Percentiles rank a stretch among this genome's conserved stretches.
These are phyloP conservation scores for Dinomys branickii DNA, from an alignment of 2,113 vertebrate genomes.

Conservation along the genomic window DNA sequence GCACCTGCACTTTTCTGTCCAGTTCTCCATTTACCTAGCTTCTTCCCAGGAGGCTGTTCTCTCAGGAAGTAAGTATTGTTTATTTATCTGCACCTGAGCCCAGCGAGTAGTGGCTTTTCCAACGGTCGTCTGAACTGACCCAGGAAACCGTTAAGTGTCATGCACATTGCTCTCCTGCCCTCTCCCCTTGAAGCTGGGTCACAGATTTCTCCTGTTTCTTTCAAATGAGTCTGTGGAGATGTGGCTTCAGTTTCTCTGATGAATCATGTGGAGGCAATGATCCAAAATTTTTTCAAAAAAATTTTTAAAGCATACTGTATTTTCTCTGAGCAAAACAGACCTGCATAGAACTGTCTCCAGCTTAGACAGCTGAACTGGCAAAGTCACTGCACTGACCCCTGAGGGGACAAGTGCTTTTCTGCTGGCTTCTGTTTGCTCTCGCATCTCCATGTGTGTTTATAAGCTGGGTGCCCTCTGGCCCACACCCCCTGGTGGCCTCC, in stretches of 20 bases:
- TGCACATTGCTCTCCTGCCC: not conserved
- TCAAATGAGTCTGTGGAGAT: not conserved
- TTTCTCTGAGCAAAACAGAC: slow-evolving; percentile 11
- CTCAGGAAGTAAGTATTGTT: not conserved
- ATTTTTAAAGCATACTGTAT: not conserved
- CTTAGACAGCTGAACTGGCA: not conserved
- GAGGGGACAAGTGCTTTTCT: not conserved
- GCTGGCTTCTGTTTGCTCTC: not conserved
- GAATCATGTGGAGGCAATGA: not conserved
- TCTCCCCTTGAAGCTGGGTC: not conserved
- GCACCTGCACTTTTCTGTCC: not conserved
- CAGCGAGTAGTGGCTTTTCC: not conserved
- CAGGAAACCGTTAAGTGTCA: not conserved
- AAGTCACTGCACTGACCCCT: not conserved
- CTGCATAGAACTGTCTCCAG: not conserved
- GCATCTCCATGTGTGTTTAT: not conserved
- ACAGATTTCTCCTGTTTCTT: not conserved
- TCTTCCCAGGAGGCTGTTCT: not conserved
- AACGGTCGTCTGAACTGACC: not conserved
- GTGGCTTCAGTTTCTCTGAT: not conserved
- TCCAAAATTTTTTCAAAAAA: not conserved
- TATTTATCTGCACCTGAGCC: not conserved
- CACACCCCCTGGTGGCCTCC: not conserved
- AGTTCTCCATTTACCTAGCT: not conserved
- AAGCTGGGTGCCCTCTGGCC: not conserved